Evolutionary conservation across 2,888 invertebrate species (phyloP), one percentile per base, ranked within the genome.

Genomic region (Drosophila kanekoi): DNA sequence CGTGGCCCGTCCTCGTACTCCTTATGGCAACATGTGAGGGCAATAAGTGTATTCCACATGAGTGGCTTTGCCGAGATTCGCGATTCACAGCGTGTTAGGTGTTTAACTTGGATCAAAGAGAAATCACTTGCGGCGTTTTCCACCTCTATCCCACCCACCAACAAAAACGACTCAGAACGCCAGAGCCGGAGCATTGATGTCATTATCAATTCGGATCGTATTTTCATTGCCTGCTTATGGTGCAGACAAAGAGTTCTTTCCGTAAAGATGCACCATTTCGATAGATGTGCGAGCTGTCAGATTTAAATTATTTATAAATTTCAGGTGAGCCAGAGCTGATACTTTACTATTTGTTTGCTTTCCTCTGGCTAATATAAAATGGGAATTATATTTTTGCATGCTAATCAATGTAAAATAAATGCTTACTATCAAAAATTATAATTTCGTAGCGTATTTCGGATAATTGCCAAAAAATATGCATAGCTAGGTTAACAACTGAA

Each of bases 41-140:
- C 65, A 81, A 81, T 79, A 79, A 82, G 81, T 79, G 77, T 75
- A 73, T 82, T 83, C 72, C 74, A 77, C 79, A 78, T 82, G 82
- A 82, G 82, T 82, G 80, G 78, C 75, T 80, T 81, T 83, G 53
- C 77, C 66, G 78, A 74, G 82, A 82, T 82, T 80, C 81, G 71
- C 80, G 79, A 69, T 79, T 81, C 77, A 81, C 81, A 79, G 79
- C 72, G 77, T 77, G 81, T 81, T 81, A 79, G 79, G 72, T 81
- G 81, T 81, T 81, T 79, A 81, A 81, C 69, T 74, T 81, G 81
- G 79, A 81, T 81, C 81, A 81, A 81, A 81, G 81, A 60, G 51
- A 81, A 81, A 77, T 77, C 79, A 71, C 79, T 81, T 71, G 65
- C 70, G 72, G 73, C 66, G 23, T n/a, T 20, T 14, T 51, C 23